Evolutionary conservation across 1,140 invertebrate species (phyloP).

Genomic region (Drosophila pandora): DNA sequence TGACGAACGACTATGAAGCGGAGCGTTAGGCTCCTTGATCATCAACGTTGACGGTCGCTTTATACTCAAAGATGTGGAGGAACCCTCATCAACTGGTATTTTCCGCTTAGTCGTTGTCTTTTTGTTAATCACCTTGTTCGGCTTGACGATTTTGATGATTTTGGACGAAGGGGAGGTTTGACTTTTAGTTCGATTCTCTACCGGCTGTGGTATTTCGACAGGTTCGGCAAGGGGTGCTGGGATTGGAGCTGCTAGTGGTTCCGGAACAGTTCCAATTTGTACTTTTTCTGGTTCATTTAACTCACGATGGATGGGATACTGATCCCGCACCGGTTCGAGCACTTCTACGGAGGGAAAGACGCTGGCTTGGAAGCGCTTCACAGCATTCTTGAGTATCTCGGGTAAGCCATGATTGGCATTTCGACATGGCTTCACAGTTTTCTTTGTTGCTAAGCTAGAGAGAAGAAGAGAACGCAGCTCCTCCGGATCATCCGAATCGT

Average conservation of each 20-base stretch:
- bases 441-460: slow-evolving; percentile 56
- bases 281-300: background rate
- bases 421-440: slow-evolving; percentile 1
- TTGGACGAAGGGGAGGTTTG: slow-evolving; percentile 16
- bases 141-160: slow-evolving; percentile 77
- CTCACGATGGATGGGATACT: background rate
- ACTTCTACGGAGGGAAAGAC: background rate
- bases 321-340: background rate
- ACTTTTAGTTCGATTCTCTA: too few relatives aligned
- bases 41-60: slow-evolving; percentile 47
- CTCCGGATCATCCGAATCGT: slow-evolving; percentile 67
- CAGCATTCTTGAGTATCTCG: slow-evolving; percentile 70
- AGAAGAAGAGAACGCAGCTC: slow-evolving; percentile 52
- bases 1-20: slow-evolving; percentile 13
- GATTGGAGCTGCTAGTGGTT: background rate
- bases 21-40: slow-evolving; percentile 45
- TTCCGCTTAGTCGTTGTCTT: slow-evolving; percentile 65
- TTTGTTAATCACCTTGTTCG: slow-evolving; percentile 79
- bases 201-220: background rate
- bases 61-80: background rate
- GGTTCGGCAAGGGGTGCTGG: background rate
- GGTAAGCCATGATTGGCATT: slow-evolving; percentile 24
- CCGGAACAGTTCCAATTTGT: background rate
- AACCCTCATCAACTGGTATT: slow-evolving; percentile 5
- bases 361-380: slow-evolving; percentile 54